These are phyloP conservation scores for Sebastes schlegelii DNA, from an alignment of 2,113 vertebrate species.

Conservation along the genomic window DNA sequence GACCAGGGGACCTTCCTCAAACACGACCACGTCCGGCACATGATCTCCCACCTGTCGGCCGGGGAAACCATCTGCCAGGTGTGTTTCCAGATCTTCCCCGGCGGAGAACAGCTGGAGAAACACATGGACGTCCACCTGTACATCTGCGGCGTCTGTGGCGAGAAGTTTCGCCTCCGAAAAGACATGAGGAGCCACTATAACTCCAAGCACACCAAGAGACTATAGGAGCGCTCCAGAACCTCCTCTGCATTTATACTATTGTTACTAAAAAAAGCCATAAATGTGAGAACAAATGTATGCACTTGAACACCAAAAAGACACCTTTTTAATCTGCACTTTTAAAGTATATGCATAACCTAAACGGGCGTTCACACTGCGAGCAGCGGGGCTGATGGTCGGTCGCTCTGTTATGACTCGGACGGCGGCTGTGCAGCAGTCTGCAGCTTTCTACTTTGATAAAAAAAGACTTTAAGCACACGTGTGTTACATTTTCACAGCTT, in stretches of 20 bases:
- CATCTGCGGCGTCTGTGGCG: slow-evolving; percentile 96
- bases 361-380: slow-evolving; percentile 34
- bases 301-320: slow-evolving; percentile 80
- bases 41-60: slow-evolving; percentile 97
- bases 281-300: slow-evolving; percentile 82
- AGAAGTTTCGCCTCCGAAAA: slow-evolving; percentile 98
- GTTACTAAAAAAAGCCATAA: slow-evolving; percentile 77
- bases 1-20: slow-evolving; percentile 99
- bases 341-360: slow-evolving; percentile 66
- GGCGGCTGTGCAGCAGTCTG: not conserved
- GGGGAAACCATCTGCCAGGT: slow-evolving; percentile 99
- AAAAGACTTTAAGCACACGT: not conserved
- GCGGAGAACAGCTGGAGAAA: slow-evolving; percentile 93
- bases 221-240: slow-evolving; percentile 54
- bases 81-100: slow-evolving; percentile 98
- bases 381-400: not conserved
- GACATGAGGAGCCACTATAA: slow-evolving; percentile 99
- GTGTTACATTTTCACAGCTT: not conserved
- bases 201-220: slow-evolving; percentile 95
- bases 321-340: slow-evolving; percentile 79
- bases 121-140: slow-evolving; percentile 99
- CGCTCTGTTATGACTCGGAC: not conserved
- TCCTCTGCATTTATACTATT: slow-evolving; percentile 15
- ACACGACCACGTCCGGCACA: slow-evolving; percentile 98
- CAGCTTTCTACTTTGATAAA: not conserved